Evolutionary conservation across 2,113 vertebrate genomes (phyloP).

Genomic region (Corynorhinus townsendii): DNA sequence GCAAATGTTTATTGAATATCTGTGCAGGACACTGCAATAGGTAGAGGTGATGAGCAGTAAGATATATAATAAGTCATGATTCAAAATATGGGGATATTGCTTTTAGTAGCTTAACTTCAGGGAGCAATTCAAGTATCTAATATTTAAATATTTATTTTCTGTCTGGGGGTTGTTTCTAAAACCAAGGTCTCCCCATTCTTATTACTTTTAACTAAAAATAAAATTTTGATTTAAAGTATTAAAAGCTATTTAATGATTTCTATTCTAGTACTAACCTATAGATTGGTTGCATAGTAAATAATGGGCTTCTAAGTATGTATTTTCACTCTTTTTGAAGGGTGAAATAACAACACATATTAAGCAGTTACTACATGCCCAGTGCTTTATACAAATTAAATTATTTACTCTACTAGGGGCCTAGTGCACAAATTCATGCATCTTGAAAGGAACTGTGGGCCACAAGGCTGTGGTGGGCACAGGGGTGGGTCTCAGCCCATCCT

Average conservation of each 20-base stretch:
- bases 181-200: background rate
- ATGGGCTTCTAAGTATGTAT: background rate
- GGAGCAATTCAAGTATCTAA: background rate
- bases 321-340: background rate
- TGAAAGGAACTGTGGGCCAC: too few relatives aligned
- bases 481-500: too few relatives aligned
- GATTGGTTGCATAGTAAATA: background rate
- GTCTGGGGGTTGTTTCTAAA: background rate
- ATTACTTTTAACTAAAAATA: constrained; percentile 5
- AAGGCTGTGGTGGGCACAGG: too few relatives aligned
- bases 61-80: background rate
- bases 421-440: too few relatives aligned
- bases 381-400: background rate
- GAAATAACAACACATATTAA: background rate
- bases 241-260: background rate
- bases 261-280: background rate
- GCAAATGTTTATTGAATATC: background rate
- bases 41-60: background rate
- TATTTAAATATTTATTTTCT: background rate
- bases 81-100: background rate
- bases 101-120: constrained; percentile 5
- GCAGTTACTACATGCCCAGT: background rate
- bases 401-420: background rate
- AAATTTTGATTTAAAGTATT: background rate
- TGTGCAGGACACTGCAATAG: background rate